phyloP scores from a whole-genome alignment of 2,113 vertebrate genomes.

The Lepus timidus region DNA sequence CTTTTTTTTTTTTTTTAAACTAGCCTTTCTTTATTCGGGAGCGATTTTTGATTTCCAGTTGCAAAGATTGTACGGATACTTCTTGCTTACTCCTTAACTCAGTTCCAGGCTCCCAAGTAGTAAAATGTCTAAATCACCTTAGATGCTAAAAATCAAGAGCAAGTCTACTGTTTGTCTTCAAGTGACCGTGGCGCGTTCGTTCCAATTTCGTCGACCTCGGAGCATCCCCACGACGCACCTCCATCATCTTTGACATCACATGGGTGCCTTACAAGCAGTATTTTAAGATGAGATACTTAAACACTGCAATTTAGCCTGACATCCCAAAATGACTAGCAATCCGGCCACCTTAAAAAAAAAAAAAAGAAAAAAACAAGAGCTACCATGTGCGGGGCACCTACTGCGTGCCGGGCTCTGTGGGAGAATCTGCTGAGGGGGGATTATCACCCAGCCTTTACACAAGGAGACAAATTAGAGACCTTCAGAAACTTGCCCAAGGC shows the following conservation, averaged over 20 bases:
- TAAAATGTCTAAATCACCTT: background rate
- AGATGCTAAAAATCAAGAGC: background rate
- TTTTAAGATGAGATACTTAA: constrained; percentile 28
- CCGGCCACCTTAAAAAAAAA: constrained; percentile 58
- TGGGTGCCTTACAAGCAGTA: background rate
- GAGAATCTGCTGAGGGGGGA: background rate
- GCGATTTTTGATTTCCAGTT: background rate
- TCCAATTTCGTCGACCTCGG: background rate
- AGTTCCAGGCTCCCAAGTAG: background rate
- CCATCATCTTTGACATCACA: background rate
- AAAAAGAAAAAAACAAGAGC: constrained; percentile 31
- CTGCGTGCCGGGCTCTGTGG: background rate
- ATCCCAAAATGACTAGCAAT: background rate
- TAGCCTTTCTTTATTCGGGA: background rate
- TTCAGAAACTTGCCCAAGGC: constrained; percentile 29
- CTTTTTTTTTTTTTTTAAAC: constrained; percentile 20
- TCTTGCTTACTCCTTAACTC: background rate
- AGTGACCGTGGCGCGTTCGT: background rate
- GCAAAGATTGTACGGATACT: background rate
- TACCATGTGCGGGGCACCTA: background rate
- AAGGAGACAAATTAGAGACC: background rate
- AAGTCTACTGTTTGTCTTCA: background rate
- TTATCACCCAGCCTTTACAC: background rate
- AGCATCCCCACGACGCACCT: background rate
- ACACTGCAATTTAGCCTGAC: constrained; percentile 56